These are phyloP conservation scores for Erpetoichthys calabaricus DNA, from an alignment of 2,797 vertebrate species.

Conservation along the genomic window DNA sequence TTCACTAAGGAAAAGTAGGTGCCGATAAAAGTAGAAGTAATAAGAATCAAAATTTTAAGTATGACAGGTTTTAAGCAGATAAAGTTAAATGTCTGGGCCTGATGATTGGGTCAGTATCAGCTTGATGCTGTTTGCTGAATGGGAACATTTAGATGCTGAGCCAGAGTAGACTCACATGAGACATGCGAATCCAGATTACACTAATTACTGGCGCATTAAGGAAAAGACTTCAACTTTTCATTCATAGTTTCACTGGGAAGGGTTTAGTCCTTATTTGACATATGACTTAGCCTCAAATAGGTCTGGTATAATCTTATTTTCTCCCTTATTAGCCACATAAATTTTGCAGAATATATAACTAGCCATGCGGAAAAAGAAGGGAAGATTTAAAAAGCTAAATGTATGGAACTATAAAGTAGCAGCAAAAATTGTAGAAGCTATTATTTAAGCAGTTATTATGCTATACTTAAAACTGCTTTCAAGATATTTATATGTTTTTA, in stretches of 20 bases:
- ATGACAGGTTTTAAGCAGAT: constrained; percentile 1
- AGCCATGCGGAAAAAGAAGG: too few species aligned
- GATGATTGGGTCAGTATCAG: not conserved
- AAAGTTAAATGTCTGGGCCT: constrained; percentile 1
- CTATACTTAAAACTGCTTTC: too few species aligned
- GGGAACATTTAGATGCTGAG: constrained; percentile 1
- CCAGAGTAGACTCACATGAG: constrained; percentile 21
- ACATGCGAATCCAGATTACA: constrained; percentile 27
- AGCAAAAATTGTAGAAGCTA: too few species aligned
- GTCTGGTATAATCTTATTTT: constrained; percentile 4
- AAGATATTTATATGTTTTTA: too few species aligned
- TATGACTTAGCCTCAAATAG: constrained; percentile 2
- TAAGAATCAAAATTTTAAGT: not conserved
- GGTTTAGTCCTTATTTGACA: constrained; percentile 1
- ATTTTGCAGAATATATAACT: too few species aligned
- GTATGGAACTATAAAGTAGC: too few species aligned
- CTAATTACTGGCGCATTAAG: constrained; percentile 35
- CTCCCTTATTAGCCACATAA: too few species aligned
- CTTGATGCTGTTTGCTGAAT: not conserved
- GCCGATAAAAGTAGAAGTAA: not conserved
- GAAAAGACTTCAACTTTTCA: constrained; percentile 3
- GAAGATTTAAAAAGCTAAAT: too few species aligned
- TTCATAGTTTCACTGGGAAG: constrained; percentile 4
- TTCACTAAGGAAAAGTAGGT: too few species aligned
- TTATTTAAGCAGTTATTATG: too few species aligned